Conservation (phyloP, 2,797 vertebrate genomes). For the Lutjanus campechanus region DNA sequence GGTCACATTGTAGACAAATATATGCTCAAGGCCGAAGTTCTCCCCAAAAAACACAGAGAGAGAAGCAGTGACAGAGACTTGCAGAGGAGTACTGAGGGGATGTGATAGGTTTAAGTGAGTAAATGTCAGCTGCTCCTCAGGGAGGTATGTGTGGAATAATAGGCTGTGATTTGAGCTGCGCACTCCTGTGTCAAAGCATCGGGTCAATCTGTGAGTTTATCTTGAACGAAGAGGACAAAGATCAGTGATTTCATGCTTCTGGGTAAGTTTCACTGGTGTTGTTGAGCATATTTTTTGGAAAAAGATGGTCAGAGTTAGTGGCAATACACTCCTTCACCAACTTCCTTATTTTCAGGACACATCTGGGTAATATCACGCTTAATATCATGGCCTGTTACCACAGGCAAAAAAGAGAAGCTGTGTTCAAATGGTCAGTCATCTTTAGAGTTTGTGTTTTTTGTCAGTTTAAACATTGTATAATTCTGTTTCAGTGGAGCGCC, state of each 20-base stretch:
- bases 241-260: conserved; percentile 15
- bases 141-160: conserved; percentile 46
- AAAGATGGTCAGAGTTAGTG: neutral
- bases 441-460: too few relatives aligned
- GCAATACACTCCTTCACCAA: neutral
- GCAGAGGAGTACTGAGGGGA: conserved; percentile 23
- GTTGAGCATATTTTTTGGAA: neutral
- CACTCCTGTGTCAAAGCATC: conserved; percentile 50
- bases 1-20: conserved; percentile 31
- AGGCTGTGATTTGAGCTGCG: conserved; percentile 50
- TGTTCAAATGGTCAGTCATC: too few relatives aligned
- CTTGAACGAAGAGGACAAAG: conserved; percentile 36
- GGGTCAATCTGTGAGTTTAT: conserved; percentile 60
- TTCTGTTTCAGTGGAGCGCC: too few relatives aligned
- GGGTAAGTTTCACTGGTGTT: neutral
- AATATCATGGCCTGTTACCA: too few relatives aligned
- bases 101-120: conserved; percentile 56
- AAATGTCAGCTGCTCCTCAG: conserved; percentile 72
- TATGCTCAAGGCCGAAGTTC: conserved; percentile 26
- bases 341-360: too few relatives aligned
- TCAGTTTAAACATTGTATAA: too few relatives aligned
- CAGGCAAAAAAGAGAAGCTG: too few relatives aligned
- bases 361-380: too few relatives aligned
- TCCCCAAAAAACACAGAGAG: conserved; percentile 11
- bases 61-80: neutral